Evolutionary conservation across 2,113 vertebrate species (phyloP), one percentile per base, ranked within the genome.

Genomic region (Bambusicola thoracicus): DNA sequence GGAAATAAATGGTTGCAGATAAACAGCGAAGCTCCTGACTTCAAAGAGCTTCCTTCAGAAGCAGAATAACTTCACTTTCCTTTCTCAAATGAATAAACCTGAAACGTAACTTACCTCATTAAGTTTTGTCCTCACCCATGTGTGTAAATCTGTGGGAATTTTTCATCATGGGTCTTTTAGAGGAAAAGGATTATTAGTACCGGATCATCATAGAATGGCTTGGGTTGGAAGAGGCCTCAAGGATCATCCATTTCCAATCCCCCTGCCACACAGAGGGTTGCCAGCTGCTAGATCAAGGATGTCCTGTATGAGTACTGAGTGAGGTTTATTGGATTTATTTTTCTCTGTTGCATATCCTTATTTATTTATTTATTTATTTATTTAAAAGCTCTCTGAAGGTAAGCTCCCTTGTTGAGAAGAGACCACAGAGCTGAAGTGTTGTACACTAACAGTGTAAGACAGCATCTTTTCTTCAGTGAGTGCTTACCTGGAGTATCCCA

Each of bases 1-100:
- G 89, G 96, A 97, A 96, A 85, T 91, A 94, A 94, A 91, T 56
- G 72, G 43, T 63, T 92, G 85, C 65, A 94, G 92, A 65, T 74
- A 87, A 92, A 87, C 46, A 88, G 79, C 58, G 82, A 90, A 63
- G 85, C 65, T 92, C 51, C 61, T 78, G 43, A 78, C 80, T 94
- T 94, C 75, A 86, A 90, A 91, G 68, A 83, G 70, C 82, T 94
- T 92, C 81, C 85, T 91, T 89, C 68, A 94, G 38, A 94, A 94
- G 76, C 85, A 85, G 92, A 92, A 49, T 81, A 94, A 48, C 59
- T 93, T 96, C 65, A 66, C 73, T 94, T 94, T 93, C 58, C 59
- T 84, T 84, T 94, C 75, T 92, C 41, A 66, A 62, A 86, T 75
- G 53, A 89, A 48, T 85, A 75, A 82, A 91, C 85, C 7, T 0